Conservation (phyloP, 2,797 vertebrate genomes). For the Poeciliopsis paucimaculata region DNA sequence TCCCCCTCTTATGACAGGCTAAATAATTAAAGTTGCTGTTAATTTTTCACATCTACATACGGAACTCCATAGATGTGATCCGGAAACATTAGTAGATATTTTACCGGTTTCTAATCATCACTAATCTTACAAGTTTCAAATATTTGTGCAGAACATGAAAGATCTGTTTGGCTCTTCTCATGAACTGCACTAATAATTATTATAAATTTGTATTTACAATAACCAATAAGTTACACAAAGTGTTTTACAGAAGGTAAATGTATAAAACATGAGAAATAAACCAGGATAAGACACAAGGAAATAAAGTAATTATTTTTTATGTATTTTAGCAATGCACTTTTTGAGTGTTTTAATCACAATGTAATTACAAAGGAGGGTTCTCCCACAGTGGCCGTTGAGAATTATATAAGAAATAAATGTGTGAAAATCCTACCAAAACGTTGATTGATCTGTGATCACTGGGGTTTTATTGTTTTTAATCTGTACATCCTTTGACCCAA, state of each 20-base stretch:
- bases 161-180: background rate
- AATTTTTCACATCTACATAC: too few species aligned
- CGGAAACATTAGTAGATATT: background rate
- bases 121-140: background rate
- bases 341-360: background rate
- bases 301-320: background rate
- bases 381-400: background rate
- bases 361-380: background rate
- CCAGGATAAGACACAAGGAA: too few species aligned
- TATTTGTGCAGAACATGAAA: background rate
- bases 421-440: background rate
- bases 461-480: background rate
- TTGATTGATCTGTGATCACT: background rate
- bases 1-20: too few species aligned
- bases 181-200: background rate
- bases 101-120: background rate
- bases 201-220: too few species aligned
- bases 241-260: too few species aligned
- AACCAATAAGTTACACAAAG: too few species aligned
- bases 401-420: background rate
- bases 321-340: background rate
- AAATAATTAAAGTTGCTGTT: too few species aligned
- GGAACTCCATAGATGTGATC: background rate
- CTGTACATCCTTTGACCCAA: conserved; percentile 7
- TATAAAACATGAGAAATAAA: too few species aligned